Evolutionary conservation across 2,797 vertebrate genomes (phyloP), one percentile per base, ranked within the genome.

Genomic region (Acanthopagrus latus): DNA sequence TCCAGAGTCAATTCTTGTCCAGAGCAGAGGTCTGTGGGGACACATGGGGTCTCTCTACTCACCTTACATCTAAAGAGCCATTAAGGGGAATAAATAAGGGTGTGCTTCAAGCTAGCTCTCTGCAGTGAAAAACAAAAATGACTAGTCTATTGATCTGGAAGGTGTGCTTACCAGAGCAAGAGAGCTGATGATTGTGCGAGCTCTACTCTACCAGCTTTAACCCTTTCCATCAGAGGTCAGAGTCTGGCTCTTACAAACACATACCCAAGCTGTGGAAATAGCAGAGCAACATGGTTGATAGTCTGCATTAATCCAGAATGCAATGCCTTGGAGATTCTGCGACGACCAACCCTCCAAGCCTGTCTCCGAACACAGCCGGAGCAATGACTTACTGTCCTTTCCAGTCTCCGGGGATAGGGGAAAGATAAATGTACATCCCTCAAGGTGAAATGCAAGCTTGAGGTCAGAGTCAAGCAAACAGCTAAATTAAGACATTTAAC

Each of bases 221-320:
- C 84, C 58, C 54, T 78, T 81, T 80, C 52, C 5, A 60, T 80
- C 23, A 59, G 65, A 84, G 80, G 87, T 89, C 80, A 89, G 70
- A 50, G 44, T 81, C 64, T 64, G 20, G 60, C 44, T 80, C 51
- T 47, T 60, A 74, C 44, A 77, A 78, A 64, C 67, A 74, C 71
- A 58, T 63, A 73, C 69, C 52, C 55, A 58, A 62, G 66, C 67
- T 64, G 10, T 55, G 76, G 78, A 68, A 83, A 78, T 74, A 78
- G 25, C 41, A 67, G 50, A 41, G 64, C 48, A 80, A 69, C 76
- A 57, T 44, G 52, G 65, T 80, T 86, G 79, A 85, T 88, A 65
- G 74, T n/a, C 71, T 38, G 68, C 82, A 92, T 90, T 87, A 88
- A 92, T 92, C 84, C 76, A 64, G 33, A 64, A 55, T 58, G 48